Percentiles rank a stretch among this genome's conserved stretches.
Evolutionary conservation across 2,888 invertebrate genomes (phyloP).

Genomic region (Prostheceraeus crozeri): DNA sequence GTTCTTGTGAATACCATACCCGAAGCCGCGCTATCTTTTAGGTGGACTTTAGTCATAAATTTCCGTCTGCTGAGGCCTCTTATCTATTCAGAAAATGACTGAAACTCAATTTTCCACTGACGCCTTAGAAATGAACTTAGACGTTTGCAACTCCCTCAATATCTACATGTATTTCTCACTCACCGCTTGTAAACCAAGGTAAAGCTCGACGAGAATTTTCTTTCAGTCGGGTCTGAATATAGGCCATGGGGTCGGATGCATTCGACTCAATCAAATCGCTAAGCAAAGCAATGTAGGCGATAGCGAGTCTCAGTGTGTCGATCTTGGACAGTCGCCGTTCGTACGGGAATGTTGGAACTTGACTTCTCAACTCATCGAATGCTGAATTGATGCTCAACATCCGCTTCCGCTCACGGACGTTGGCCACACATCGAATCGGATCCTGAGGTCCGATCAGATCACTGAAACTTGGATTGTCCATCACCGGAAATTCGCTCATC

Average conservation of each 20-base stretch:
- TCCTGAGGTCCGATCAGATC: too few relatives aligned
- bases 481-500: too few relatives aligned
- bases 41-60: too few relatives aligned
- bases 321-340: constrained; percentile 96
- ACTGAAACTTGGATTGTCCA: too few relatives aligned
- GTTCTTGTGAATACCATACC: too few relatives aligned
- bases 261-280: constrained; percentile 56
- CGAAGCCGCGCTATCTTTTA: too few relatives aligned
- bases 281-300: constrained; percentile 89
- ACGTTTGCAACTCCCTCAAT: too few relatives aligned
- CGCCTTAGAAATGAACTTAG: too few relatives aligned
- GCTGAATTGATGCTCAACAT: constrained; percentile 89
- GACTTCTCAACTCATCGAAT: constrained; percentile 90
- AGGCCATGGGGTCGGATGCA: background rate
- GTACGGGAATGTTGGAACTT: constrained; percentile 97
- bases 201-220: too few relatives aligned
- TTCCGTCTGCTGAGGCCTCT: too few relatives aligned
- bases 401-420: constrained; percentile 88
- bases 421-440: constrained; percentile 59
- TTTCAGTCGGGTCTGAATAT: background rate
- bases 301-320: constrained; percentile 88
- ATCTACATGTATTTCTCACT: constrained; percentile 62
- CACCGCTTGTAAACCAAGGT: constrained; percentile 34
- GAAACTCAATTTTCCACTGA: too few relatives aligned
- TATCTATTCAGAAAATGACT: too few relatives aligned